These are phyloP conservation scores for Apamea crenata DNA, from an alignment of 2,888 invertebrate species.

Conservation along the genomic window DNA sequence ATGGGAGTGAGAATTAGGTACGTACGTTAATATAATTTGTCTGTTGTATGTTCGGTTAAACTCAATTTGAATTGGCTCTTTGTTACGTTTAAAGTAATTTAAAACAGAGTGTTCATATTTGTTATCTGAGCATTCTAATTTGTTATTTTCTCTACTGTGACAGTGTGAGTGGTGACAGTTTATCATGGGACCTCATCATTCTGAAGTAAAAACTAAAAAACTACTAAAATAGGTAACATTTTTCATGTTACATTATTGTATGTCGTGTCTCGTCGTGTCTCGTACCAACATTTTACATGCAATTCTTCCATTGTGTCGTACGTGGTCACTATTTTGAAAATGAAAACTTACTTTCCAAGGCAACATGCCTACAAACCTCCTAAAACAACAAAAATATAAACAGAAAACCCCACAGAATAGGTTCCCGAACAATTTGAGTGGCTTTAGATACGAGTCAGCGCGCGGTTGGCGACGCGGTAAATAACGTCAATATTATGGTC, in stretches of 20 bases:
- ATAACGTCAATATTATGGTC: slow-evolving; percentile 64
- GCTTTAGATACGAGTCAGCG: slow-evolving; percentile 66
- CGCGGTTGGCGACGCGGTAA: slow-evolving; percentile 66
- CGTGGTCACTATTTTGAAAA: background rate
- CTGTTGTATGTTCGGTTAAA: slow-evolving; percentile 38
- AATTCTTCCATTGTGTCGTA: background rate
- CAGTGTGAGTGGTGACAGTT: background rate
- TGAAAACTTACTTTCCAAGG: background rate
- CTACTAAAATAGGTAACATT: background rate
- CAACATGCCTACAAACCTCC: slow-evolving; percentile 33
- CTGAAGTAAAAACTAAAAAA: background rate
- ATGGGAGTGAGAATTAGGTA: slow-evolving; percentile 43
- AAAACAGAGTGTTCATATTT: slow-evolving; percentile 15
- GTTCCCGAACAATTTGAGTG: slow-evolving; percentile 72
- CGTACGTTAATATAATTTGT: slow-evolving; percentile 37
- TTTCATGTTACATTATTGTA: background rate
- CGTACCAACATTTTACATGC: background rate
- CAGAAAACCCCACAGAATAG: slow-evolving; percentile 53
- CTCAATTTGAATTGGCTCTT: slow-evolving; percentile 44
- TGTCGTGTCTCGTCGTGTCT: too few species aligned
- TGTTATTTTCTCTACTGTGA: background rate
- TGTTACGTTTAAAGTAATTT: slow-evolving; percentile 15
- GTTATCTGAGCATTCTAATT: background rate
- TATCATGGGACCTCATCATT: background rate
- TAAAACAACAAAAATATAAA: slow-evolving; percentile 38